Percentiles rank a stretch among this genome's conserved stretches.
Conservation (phyloP, 2,797 vertebrate genomes). For the Chaetophractus vellerosus region DNA sequence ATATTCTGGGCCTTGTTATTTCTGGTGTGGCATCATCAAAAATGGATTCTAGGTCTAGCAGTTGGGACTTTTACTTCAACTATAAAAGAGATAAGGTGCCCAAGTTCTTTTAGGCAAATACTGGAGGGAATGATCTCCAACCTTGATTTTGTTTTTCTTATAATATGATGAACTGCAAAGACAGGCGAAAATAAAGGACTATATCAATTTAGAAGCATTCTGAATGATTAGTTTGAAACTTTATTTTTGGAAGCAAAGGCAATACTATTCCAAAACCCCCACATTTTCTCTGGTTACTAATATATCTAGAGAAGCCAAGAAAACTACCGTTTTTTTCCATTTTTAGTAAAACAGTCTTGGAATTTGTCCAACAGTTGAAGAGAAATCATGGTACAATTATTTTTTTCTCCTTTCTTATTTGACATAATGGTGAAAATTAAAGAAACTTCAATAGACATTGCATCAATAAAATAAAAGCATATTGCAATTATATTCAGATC, state of each 20-base stretch:
- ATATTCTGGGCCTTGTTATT: background rate
- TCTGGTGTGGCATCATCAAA: background rate
- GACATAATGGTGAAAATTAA: conserved; percentile 76
- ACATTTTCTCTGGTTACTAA: background rate
- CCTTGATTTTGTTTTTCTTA: background rate
- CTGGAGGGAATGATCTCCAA: background rate
- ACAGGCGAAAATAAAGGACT: background rate
- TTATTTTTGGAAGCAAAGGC: background rate
- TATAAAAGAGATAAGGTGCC: background rate
- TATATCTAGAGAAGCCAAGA: background rate
- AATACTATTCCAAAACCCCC: background rate
- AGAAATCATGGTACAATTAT: conserved; percentile 66
- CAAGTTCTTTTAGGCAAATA: background rate
- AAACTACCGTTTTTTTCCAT: background rate
- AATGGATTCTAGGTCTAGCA: too few species aligned
- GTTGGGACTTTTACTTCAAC: background rate
- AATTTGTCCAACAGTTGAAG: conserved; percentile 78
- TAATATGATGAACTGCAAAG: background rate
- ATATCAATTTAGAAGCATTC: too few species aligned
- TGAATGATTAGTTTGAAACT: background rate
- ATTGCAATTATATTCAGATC: conserved; percentile 79
- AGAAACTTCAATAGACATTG: conserved; percentile 75
- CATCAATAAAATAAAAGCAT: conserved; percentile 81
- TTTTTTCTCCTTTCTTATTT: conserved; percentile 69
- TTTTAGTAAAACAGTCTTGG: conserved; percentile 59